These are phyloP conservation scores for Hiodon alosoides DNA, from an alignment of 2,113 vertebrate genomes.

Conservation along the genomic window DNA sequence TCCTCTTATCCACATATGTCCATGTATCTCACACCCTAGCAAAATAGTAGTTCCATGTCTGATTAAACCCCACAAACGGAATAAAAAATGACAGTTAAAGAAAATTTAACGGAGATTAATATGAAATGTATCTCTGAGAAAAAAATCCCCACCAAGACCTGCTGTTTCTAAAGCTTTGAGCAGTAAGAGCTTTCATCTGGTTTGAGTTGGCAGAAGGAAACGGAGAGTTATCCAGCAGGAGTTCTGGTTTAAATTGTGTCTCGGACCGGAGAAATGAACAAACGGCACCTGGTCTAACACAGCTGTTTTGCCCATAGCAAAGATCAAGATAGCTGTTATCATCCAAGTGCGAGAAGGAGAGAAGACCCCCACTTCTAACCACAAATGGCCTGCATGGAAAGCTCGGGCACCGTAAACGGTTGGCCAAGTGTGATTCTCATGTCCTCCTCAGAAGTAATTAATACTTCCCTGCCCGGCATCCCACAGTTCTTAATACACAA, in stretches of 20 bases:
- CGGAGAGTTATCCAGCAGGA: slow-evolving; percentile 65
- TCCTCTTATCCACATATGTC: no score
- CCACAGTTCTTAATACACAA: neutral
- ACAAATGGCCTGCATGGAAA: neutral
- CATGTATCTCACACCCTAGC: no score
- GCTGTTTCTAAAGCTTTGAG: slow-evolving; percentile 48
- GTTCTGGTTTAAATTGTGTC: slow-evolving; percentile 72
- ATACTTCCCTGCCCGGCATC: neutral
- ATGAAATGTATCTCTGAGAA: slow-evolving; percentile 9
- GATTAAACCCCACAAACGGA: no score
- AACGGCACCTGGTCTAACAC: slow-evolving; percentile 68
- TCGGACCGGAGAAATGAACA: slow-evolving; percentile 63
- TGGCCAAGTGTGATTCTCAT: no score
- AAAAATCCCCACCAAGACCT: slow-evolving; percentile 39
- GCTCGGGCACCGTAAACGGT: neutral
- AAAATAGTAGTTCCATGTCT: no score
- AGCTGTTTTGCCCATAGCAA: slow-evolving; percentile 61
- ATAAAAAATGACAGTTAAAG: no score
- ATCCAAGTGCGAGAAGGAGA: slow-evolving; percentile 16
- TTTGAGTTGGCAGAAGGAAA: slow-evolving; percentile 65
- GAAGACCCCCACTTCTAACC: neutral
- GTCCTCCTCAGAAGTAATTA: neutral
- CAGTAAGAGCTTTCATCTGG: slow-evolving; percentile 77
- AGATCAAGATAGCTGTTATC: slow-evolving; percentile 58
- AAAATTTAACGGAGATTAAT: slow-evolving; percentile 22